Conservation (phyloP, 2,888 invertebrate species). For the Dusona sp. region DNA sequence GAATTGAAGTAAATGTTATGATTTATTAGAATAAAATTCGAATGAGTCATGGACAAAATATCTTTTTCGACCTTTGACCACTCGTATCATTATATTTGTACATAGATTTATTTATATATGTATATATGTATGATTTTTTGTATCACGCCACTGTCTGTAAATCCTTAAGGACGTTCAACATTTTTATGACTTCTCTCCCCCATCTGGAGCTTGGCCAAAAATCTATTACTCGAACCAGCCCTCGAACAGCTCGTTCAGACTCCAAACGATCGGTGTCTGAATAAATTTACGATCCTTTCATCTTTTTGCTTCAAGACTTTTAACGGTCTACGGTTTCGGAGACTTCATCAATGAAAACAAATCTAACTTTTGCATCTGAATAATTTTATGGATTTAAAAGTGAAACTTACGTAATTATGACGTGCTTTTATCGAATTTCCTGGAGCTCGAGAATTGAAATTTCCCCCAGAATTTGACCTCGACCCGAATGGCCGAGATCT, state of each 20-base stretch:
- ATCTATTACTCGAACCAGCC: slow-evolving; percentile 65
- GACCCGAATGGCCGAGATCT: slow-evolving; percentile 26
- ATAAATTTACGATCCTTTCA: slow-evolving; percentile 64
- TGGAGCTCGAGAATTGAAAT: slow-evolving; percentile 33
- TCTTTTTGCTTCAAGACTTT: slow-evolving; percentile 54
- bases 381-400: background rate
- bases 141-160: slow-evolving; percentile 63
- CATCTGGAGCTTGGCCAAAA: slow-evolving; percentile 63
- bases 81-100: slow-evolving; percentile 29
- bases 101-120: background rate
- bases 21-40: background rate
- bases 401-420: slow-evolving; percentile 50
- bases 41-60: slow-evolving; percentile 19
- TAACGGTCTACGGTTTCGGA: background rate
- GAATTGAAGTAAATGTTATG: background rate
- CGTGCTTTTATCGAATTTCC: slow-evolving; percentile 40
- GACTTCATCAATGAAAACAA: background rate
- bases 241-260: slow-evolving; percentile 63
- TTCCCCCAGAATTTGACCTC: slow-evolving; percentile 28
- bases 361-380: background rate
- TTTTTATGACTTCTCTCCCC: slow-evolving; percentile 70
- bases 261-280: slow-evolving; percentile 55
- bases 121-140: slow-evolving; percentile 63
- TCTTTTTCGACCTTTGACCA: slow-evolving; percentile 44
- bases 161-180: slow-evolving; percentile 68